Evolutionary conservation across 2,888 invertebrate genomes (phyloP), one percentile per base, ranked within the genome.

Genomic region (Suillia variegata): DNA sequence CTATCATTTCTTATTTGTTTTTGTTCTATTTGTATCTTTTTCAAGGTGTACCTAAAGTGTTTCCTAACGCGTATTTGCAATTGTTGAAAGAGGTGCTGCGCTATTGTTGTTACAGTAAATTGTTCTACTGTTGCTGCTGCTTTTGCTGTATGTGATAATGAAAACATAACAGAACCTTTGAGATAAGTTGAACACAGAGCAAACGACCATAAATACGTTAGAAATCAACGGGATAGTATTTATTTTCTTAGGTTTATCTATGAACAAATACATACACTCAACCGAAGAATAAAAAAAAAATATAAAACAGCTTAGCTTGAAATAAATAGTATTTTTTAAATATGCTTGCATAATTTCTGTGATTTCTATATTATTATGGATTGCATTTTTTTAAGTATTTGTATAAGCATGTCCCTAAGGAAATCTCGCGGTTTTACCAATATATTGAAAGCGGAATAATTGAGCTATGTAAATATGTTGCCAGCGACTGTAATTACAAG

Each of bases 321-420:
- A n/a, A n/a, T n/a, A n/a, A n/a, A n/a, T n/a, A n/a, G n/a, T n/a
- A n/a, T n/a, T n/a, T n/a, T n/a, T n/a, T n/a, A n/a, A n/a, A n/a
- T n/a, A n/a, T n/a, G n/a, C n/a, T n/a, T n/a, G n/a, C n/a, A n/a
- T n/a, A n/a, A n/a, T n/a, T n/a, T n/a, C n/a, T n/a, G n/a, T 1
- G 45, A 54, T 38, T 42, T 52, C 22, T 15, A 17, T 52, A 34
- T 52, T 13, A 33, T 20, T 33, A 18, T 18, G 52, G 33, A n/a
- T 33, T 12, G 48, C 10, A 49, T 57, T 58, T 61, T 64, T 59
- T 62, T 51, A 33, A 24, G 45, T 64, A 69, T 72, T 72, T 71
- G 70, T 68, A 68, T 74, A 72, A 72, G 71, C 72, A 73, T 66
- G 71, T 64, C 72, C 70, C 72, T 60, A 63, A 70, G 72, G 72